Conservation (phyloP, 1,140 invertebrate species). For the Diabrotica virgifera region DNA sequence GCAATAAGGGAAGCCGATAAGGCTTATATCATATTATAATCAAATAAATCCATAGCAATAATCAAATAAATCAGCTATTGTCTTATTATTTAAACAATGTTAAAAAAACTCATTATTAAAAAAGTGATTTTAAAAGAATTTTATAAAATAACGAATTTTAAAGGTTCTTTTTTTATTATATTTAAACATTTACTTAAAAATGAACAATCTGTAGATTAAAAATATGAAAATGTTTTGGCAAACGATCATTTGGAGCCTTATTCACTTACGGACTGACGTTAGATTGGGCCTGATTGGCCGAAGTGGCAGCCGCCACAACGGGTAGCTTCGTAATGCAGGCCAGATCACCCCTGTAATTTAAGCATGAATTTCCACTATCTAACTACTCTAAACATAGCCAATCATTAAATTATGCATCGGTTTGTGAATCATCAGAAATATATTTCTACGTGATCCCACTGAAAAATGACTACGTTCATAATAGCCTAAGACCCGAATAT, state of each 20-base stretch:
- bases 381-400: slow-evolving; percentile 31
- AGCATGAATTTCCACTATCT: slow-evolving; percentile 37
- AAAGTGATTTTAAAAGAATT: too few species aligned
- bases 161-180: too few species aligned
- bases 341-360: slow-evolving; percentile 65
- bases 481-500: too few species aligned
- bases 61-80: too few species aligned
- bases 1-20: too few species aligned
- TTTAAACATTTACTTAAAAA: background rate
- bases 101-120: too few species aligned
- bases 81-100: too few species aligned
- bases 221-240: background rate
- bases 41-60: too few species aligned
- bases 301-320: slow-evolving; percentile 29
- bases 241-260: background rate
- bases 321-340: slow-evolving; percentile 31
- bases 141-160: too few species aligned
- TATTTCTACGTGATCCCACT: too few species aligned
- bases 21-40: too few species aligned
- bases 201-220: background rate
- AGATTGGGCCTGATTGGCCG: slow-evolving; percentile 13
- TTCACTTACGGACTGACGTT: slow-evolving; percentile 47
- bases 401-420: background rate
- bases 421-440: background rate
- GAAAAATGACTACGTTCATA: too few species aligned